These are phyloP conservation scores for Euwallacea fornicatus DNA, from an alignment of 1,140 invertebrate species.

Conservation along the genomic window DNA sequence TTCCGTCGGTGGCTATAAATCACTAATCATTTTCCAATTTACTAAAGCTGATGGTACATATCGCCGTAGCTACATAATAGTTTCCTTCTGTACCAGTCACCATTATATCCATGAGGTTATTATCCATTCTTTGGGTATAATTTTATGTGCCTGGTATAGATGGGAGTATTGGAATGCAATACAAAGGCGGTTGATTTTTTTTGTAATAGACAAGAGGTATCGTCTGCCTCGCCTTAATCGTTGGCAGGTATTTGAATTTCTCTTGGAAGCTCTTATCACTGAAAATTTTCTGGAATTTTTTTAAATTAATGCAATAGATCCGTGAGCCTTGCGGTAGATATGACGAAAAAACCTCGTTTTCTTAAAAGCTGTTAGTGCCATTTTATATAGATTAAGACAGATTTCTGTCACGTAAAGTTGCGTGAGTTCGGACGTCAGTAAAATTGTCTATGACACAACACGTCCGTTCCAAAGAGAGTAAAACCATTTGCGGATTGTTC, in stretches of 20 bases:
- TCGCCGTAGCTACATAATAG: not conserved
- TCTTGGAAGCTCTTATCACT: not conserved
- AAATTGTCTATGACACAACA: no score
- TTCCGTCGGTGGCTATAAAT: not conserved
- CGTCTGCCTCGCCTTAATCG: not conserved
- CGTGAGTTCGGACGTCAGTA: not conserved
- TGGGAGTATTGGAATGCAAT: not conserved
- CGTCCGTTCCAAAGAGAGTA: no score
- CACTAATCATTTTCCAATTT: not conserved
- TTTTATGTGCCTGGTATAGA: not conserved
- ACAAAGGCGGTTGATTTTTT: constrained; percentile 1
- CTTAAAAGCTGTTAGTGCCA: no score
- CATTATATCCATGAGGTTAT: not conserved
- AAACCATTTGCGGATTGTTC: no score
- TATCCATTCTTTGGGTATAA: not conserved
- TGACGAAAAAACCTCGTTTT: no score
- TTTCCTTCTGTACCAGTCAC: not conserved
- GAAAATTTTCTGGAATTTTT: not conserved
- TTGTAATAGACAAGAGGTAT: not conserved
- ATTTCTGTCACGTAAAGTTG: not conserved
- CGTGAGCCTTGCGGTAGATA: no score
- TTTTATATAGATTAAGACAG: not conserved
- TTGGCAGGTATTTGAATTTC: not conserved
- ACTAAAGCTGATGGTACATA: not conserved
- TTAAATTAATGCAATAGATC: not conserved